phyloP scores from a whole-genome alignment of 1,140 invertebrate genomes.

The Thereuonema tuberculata region DNA sequence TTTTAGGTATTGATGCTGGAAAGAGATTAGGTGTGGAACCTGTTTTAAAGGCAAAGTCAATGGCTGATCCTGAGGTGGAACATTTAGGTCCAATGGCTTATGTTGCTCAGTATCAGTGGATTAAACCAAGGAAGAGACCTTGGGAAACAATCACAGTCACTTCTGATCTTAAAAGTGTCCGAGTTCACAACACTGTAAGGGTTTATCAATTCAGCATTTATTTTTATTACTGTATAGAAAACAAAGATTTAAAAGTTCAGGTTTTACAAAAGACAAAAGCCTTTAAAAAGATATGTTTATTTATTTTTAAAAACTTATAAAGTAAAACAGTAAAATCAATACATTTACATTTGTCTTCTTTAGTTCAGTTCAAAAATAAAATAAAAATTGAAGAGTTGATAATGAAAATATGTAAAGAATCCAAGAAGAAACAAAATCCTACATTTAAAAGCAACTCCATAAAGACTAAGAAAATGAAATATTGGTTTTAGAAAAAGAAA shows the following conservation, averaged over 20 bases:
- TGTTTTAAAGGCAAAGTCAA: slow-evolving; percentile 77
- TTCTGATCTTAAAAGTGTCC: slow-evolving; percentile 55
- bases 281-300: too few relatives aligned
- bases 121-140: slow-evolving; percentile 62
- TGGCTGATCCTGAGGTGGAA: slow-evolving; percentile 85
- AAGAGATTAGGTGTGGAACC: slow-evolving; percentile 65
- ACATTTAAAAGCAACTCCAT: too few relatives aligned
- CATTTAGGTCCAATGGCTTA: slow-evolving; percentile 94
- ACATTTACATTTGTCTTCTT: too few relatives aligned
- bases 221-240: too few relatives aligned
- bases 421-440: too few relatives aligned
- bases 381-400: too few relatives aligned
- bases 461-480: too few relatives aligned
- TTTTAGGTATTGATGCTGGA: slow-evolving; percentile 47
- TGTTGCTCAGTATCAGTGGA: slow-evolving; percentile 73
- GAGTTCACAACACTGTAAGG: slow-evolving; percentile 66
- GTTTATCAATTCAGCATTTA: neutral
- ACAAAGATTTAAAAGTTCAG: neutral
- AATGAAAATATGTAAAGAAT: too few relatives aligned
- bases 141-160: slow-evolving; percentile 48
- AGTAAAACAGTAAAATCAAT: neutral
- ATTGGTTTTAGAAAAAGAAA: too few relatives aligned
- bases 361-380: too few relatives aligned
- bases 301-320: neutral
- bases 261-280: neutral